Base-by-base conservation (phyloP, 2,113 vertebrate genomes). In the Psettodes erumei region DNA sequence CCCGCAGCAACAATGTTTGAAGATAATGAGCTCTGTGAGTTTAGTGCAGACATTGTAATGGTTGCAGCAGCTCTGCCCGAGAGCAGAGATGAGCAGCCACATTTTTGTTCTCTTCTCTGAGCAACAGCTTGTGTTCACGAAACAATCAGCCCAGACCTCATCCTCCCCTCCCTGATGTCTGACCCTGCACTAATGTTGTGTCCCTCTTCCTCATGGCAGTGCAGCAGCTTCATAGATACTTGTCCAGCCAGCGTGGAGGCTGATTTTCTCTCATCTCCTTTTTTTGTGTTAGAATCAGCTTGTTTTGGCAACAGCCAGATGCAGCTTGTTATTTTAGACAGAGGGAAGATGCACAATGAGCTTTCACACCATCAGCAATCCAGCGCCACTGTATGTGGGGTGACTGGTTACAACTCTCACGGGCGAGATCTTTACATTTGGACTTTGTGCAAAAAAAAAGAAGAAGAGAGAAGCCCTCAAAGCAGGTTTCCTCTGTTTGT, bases 251-350 rank as follows among this genome's bases (percentile, higher is more conserved):
- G 21, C 42, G 71, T 30, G 35, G 25, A 13, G 47, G 55, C 70
- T 54, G 70, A 67, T 82, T 82, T 86, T 69, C 55, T 86, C 54
- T 73, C 63, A 50, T 54, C 48, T 58, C 33, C 0, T 48, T 55
- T 72, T 0, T 48, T 55, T 72, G 40, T 75, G 76, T 67, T 58
- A 23, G 66, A 67, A 56, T 65, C 3, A 0, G 0, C 10, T 19
- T 25, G 7, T 30, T 55, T 72, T 72, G 67, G 60, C 64, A 60
- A 47, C 43, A 35, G 72, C 50, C 37, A 66, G 62, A 43, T 19
- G n/a, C 40, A 62, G 53, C 73, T 84, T 67, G 71, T 80, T 85
- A 84, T 88, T 81, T 83, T 69, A 66, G 53, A 84, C 8, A 40
- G 38, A 79, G 45, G 50, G 70, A 74, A 60, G n/a, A 63, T 65